Percentiles rank a stretch among this genome's conserved stretches.
Conservation (phyloP, 2,888 invertebrate genomes). For the Celastrina argiolus region DNA sequence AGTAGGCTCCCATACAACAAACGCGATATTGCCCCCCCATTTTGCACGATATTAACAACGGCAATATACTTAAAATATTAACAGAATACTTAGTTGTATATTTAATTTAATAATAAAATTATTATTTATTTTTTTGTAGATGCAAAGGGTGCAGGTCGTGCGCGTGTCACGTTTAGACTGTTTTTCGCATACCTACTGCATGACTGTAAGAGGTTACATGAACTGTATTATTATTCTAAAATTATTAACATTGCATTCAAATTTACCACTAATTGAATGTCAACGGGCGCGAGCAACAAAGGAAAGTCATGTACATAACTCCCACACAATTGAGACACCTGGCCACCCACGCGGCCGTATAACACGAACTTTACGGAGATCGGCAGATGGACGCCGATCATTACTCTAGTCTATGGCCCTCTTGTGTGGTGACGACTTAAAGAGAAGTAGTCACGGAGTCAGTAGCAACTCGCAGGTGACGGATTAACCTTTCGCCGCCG, state of each 20-base stretch:
- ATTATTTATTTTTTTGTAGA: too few species aligned
- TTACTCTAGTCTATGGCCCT: background rate
- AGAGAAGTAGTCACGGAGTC: constrained; percentile 38
- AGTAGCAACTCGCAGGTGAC: constrained; percentile 66
- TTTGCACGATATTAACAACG: too few species aligned
- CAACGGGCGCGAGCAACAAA: background rate
- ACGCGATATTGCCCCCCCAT: too few species aligned
- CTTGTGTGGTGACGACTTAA: background rate
- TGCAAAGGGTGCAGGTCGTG: too few species aligned
- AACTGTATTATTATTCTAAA: background rate
- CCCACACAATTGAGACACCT: constrained; percentile 1
- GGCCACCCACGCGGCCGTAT: background rate
- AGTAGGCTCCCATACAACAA: too few species aligned
- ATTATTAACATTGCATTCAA: background rate
- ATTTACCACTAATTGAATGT: background rate
- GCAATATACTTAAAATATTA: too few species aligned
- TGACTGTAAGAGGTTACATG: background rate
- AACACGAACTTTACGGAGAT: background rate
- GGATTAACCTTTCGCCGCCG: constrained; percentile 62
- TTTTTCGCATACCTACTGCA: too few species aligned
- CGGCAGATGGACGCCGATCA: background rate
- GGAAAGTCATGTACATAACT: background rate
- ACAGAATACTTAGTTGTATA: too few species aligned
- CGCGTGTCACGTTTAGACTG: too few species aligned
- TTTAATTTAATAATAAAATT: too few species aligned